These are phyloP conservation scores for Thamnophis sirtalis DNA, from an alignment of 2,113 vertebrate species.

Conservation along the genomic window DNA sequence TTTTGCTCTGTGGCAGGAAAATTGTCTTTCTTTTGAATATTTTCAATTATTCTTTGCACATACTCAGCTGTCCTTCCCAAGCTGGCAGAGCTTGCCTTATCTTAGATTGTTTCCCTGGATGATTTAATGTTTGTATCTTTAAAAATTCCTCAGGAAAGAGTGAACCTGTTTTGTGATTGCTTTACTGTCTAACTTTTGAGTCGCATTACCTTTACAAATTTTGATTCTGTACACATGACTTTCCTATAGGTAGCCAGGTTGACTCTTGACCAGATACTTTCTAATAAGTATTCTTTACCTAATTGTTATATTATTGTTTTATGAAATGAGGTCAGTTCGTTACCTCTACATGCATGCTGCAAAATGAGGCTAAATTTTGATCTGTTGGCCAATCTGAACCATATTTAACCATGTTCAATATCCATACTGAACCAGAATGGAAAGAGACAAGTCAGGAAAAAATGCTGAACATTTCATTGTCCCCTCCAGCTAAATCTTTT, in stretches of 20 bases:
- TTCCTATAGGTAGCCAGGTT: background rate
- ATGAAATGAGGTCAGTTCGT: background rate
- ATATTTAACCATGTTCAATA: background rate
- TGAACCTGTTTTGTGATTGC: background rate
- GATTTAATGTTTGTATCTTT: background rate
- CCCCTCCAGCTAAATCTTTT: background rate
- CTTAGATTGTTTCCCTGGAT: background rate
- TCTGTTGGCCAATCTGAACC: background rate
- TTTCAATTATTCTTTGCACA: background rate
- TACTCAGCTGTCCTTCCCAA: background rate
- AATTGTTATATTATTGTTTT: background rate
- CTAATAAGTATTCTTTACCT: background rate
- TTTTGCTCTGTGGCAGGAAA: background rate
- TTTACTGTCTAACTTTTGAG: background rate
- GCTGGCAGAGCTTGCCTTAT: background rate
- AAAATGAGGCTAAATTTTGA: background rate
- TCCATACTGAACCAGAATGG: background rate
- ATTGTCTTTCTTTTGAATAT: background rate
- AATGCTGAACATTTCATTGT: background rate
- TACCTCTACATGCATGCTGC: background rate
- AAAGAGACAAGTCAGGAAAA: background rate
- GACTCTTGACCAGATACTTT: background rate
- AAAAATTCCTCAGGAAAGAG: background rate
- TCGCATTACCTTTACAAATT: background rate
- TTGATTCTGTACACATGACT: background rate